Conservation (phyloP, 2,888 invertebrate genomes). For the Pristionchus maxplancki region DNA sequence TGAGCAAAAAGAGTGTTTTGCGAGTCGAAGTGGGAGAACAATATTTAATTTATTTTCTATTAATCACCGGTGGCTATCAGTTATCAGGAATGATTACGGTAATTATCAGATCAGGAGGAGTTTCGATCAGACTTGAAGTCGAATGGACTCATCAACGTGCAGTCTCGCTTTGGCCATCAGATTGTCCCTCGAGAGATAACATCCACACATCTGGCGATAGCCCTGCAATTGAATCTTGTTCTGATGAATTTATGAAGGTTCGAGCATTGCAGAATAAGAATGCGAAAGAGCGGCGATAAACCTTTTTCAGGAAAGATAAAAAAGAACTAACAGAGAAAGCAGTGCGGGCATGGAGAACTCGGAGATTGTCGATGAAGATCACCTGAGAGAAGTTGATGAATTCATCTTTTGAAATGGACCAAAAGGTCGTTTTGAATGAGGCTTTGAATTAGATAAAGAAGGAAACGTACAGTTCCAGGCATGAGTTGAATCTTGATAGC, state of each 20-base stretch:
- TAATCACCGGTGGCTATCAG: background rate
- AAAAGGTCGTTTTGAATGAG: no score
- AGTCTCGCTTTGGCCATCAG: slow-evolving; percentile 64
- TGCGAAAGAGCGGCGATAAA: background rate
- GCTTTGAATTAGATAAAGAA: no score
- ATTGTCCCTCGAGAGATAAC: slow-evolving; percentile 85
- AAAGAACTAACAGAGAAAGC: slow-evolving; percentile 80
- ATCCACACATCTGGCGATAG: slow-evolving; percentile 84
- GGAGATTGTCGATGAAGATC: slow-evolving; percentile 87
- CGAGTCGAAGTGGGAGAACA: no score
- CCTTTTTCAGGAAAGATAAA: background rate
- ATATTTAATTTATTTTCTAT: background rate
- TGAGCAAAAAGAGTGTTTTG: no score
- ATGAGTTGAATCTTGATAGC: slow-evolving; percentile 73
- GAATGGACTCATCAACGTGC: slow-evolving; percentile 53
- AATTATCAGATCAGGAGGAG: background rate
- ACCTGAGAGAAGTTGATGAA: slow-evolving; percentile 74
- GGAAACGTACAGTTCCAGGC: slow-evolving; percentile 82
- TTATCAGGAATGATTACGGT: no score
- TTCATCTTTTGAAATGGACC: no score
- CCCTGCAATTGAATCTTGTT: slow-evolving; percentile 79
- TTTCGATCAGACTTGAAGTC: slow-evolving; percentile 39
- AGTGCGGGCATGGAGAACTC: slow-evolving; percentile 86
- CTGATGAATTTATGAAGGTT: background rate
- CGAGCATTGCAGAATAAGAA: background rate